Evolutionary conservation across 2,113 vertebrate species (phyloP).

Genomic region (Perccottus glenii): DNA sequence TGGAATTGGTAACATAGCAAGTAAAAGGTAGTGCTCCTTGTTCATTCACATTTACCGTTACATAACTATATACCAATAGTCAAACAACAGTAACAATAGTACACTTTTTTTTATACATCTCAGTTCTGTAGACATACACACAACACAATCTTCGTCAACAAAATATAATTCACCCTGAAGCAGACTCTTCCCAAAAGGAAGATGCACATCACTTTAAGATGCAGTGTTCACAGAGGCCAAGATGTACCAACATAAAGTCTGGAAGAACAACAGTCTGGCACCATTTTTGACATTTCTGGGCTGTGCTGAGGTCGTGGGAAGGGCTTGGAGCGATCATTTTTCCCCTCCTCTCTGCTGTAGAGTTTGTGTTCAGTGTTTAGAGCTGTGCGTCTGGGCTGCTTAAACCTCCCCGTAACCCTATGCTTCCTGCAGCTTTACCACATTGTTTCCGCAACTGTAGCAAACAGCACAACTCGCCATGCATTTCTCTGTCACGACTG

Average conservation of each 20-base stretch:
- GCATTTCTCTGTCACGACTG: slow-evolving; percentile 1
- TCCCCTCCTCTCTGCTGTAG: slow-evolving; percentile 17
- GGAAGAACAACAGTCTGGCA: slow-evolving; percentile 16
- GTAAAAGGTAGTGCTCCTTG: too few relatives aligned
- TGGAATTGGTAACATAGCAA: too few relatives aligned
- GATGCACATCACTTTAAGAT: background rate
- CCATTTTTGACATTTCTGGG: slow-evolving; percentile 20
- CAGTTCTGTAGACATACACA: too few relatives aligned
- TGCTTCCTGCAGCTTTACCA: slow-evolving; percentile 37
- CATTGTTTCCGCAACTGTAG: slow-evolving; percentile 53
- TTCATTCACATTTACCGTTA: too few relatives aligned
- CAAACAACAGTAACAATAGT: too few relatives aligned
- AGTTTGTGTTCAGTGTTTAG: background rate
- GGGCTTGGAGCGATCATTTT: slow-evolving; percentile 18
- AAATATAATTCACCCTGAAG: background rate
- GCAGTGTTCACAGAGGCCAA: background rate
- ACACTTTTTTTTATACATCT: too few relatives aligned
- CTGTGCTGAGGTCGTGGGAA: slow-evolving; percentile 58
- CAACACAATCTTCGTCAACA: background rate
- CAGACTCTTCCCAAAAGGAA: background rate
- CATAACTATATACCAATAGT: too few relatives aligned
- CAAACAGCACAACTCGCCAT: slow-evolving; percentile 11
- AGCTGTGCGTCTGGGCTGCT: slow-evolving; percentile 12
- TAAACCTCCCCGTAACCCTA: slow-evolving; percentile 28
- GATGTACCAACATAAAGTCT: slow-evolving; percentile 16